These are phyloP conservation scores for Ylistrum balloti DNA, from an alignment of 1,140 invertebrate species.

Conservation along the genomic window DNA sequence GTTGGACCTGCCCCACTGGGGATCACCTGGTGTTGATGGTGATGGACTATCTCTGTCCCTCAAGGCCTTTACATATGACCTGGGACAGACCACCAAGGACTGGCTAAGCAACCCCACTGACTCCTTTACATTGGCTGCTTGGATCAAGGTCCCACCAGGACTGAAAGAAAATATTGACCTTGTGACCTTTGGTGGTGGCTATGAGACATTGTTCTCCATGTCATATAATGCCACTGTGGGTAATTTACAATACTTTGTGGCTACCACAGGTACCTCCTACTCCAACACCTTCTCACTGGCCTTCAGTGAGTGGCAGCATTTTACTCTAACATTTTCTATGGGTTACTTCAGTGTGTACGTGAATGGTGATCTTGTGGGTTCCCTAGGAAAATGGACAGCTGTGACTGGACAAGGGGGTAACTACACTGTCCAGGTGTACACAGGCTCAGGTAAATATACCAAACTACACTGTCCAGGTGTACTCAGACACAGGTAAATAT, in stretches of 20 bases:
- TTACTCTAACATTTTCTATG: neutral
- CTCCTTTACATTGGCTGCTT: neutral
- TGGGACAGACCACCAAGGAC: neutral
- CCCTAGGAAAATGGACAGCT: neutral
- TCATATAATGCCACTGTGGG: neutral
- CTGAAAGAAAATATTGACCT: slow-evolving; percentile 19
- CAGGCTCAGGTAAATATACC: neutral
- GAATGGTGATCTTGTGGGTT: neutral
- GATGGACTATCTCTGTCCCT: slow-evolving; percentile 45
- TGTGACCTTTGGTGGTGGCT: neutral
- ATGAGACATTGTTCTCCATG: neutral
- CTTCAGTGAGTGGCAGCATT: neutral
- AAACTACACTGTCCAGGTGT: neutral
- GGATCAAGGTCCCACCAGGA: neutral
- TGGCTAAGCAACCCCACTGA: neutral
- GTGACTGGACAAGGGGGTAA: neutral
- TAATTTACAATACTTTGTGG: neutral
- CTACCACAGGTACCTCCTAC: neutral
- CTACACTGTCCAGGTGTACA: neutral
- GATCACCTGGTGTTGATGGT: slow-evolving; percentile 47
- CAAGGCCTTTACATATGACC: slow-evolving; percentile 45
- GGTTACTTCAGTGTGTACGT: slow-evolving; percentile 23
- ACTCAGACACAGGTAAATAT: no score
- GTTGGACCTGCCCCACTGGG: slow-evolving; percentile 22
- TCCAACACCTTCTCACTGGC: neutral